phyloP scores from a whole-genome alignment of 2,113 vertebrate genomes.

The Paradoxurus hermaphroditus region DNA sequence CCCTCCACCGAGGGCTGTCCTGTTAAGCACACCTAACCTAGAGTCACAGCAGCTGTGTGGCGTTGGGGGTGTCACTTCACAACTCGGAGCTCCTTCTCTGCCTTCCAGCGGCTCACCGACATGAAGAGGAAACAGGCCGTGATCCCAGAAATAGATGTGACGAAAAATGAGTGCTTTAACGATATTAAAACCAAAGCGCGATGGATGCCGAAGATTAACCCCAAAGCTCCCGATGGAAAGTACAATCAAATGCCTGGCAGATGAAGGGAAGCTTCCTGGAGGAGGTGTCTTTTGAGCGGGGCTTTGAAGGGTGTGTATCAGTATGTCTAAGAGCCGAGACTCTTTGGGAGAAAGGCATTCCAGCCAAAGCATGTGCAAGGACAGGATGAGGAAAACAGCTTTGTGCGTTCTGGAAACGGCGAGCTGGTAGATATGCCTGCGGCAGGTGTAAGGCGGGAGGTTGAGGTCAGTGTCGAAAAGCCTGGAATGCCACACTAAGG shows the following conservation, averaged over 20 bases:
- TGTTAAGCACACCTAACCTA: neutral
- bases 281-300: neutral
- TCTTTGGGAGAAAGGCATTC: neutral
- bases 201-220: neutral
- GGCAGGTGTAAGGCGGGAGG: neutral
- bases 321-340: neutral
- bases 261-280: neutral
- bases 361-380: neutral
- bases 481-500: neutral
- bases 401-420: neutral
- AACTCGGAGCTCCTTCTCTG: neutral
- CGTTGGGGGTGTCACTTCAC: no score
- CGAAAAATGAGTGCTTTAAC: neutral
- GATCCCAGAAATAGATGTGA: neutral
- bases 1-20: fast-evolving
- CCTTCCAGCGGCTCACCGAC: neutral
- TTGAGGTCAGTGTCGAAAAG: neutral
- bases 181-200: neutral
- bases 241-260: neutral
- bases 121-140: neutral
- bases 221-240: neutral
- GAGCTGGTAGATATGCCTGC: neutral
- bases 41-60: neutral
- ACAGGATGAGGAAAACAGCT: neutral
- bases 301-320: neutral